Base-by-base conservation (phyloP, 2,888 invertebrate species). In the Ferdinandea cuprea region DNA sequence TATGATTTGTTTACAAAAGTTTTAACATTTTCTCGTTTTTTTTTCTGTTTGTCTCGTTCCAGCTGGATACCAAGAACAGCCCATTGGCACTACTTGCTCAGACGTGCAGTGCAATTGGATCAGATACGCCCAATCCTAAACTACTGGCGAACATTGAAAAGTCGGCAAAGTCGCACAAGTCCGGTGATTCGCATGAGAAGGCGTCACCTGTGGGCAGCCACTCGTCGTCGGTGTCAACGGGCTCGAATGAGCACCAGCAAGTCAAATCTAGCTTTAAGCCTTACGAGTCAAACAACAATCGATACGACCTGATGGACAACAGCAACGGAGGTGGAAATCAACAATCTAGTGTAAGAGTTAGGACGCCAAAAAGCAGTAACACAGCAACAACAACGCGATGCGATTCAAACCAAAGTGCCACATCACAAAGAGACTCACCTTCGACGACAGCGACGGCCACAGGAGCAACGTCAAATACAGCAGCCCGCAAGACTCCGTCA, bases 1-100 rank as follows among this genome's bases (percentile, higher is more conserved):
- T 76, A 73, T 72, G 28, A 65, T 50, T 73, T 68, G 77, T 77
- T 69, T 77, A 77, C 69, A 56, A 8, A 44, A 21, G 28, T 15
- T 61, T 59, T 30, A 78, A 59, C 17, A 59, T 40, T 58, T 11
- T 15, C 25, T 25, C 25, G 13, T 13, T 15, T 3, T 40, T 63
- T 59, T 54, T n/a, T n/a, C n/a, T 72, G 6, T 54, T 1, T 73
- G 91, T 92, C 91, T 92, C 92, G 91, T 95, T 95, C 86, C 95
- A 98, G 98, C 93, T 98, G 94, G 98, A 98, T 92, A 97, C 98
- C 86, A 98, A 98, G 93, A 98, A 98, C 92, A 98, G 98, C 92
- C 99, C 99, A 15, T 92, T 99, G 91, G 98, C 98, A 56, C 92
- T 99, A 83, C 92, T 99, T 88, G 98, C 98, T 63, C 98, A 98